Conservation (phyloP, 2,888 invertebrate genomes). For the Hermaeophaga mercurialis region DNA sequence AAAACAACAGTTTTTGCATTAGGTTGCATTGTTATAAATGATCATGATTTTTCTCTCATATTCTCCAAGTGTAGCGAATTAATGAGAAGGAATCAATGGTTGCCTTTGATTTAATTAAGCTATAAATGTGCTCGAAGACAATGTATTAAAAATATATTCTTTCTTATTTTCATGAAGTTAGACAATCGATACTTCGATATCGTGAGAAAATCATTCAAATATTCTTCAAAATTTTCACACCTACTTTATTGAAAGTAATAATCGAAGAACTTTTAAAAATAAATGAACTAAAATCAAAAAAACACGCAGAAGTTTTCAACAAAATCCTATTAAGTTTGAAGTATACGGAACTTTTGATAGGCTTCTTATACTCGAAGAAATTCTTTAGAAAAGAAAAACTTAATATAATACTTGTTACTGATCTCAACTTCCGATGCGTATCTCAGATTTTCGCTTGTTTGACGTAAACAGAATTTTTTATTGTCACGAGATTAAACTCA, state of each 20-base stretch:
- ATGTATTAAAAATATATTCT: too few species aligned
- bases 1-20: too few species aligned
- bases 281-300: conserved; percentile 19
- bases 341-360: conserved; percentile 18
- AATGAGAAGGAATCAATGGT: too few species aligned
- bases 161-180: too few species aligned
- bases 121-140: too few species aligned
- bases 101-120: too few species aligned
- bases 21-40: too few species aligned
- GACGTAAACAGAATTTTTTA: neutral
- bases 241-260: conserved; percentile 6
- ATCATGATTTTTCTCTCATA: too few species aligned
- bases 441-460: neutral
- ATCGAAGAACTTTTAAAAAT: conserved; percentile 9
- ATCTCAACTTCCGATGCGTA: conserved; percentile 23
- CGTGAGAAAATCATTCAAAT: neutral
- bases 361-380: conserved; percentile 10
- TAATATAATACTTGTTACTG: conserved; percentile 19
- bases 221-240: conserved; percentile 9
- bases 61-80: too few species aligned
- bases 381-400: conserved; percentile 11
- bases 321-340: conserved; percentile 23
- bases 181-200: too few species aligned
- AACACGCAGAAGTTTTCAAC: conserved; percentile 4
- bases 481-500: neutral